These are phyloP conservation scores for Sebastes reedi DNA, from an alignment of 2,797 vertebrate genomes.

Conservation along the genomic window DNA sequence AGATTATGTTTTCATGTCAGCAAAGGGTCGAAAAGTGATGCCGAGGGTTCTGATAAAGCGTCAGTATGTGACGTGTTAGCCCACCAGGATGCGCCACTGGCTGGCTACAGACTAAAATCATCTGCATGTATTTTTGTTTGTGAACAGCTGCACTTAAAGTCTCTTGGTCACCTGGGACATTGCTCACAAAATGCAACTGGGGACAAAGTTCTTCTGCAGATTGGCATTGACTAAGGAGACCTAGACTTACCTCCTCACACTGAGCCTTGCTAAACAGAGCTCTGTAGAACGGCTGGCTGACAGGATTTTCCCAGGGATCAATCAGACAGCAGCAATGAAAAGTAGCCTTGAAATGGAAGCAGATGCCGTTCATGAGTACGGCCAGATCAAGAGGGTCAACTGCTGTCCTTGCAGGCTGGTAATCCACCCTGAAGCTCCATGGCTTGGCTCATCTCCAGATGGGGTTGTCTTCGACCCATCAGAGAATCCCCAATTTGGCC, in stretches of 20 bases:
- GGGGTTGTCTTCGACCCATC: neutral
- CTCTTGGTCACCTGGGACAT: neutral
- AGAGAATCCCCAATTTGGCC: neutral
- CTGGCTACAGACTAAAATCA: too few species aligned
- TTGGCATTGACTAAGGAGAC: neutral
- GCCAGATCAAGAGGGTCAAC: neutral
- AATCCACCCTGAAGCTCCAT: neutral
- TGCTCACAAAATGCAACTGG: neutral
- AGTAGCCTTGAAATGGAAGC: neutral
- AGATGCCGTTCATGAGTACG: neutral
- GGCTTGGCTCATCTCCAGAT: too few species aligned
- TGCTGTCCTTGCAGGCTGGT: neutral
- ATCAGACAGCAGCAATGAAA: neutral
- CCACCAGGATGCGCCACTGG: too few species aligned
- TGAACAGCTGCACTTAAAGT: too few species aligned
- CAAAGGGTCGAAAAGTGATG: too few species aligned
- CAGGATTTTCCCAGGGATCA: neutral
- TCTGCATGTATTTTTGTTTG: too few species aligned
- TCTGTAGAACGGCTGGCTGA: neutral
- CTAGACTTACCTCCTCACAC: neutral
- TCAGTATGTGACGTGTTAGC: too few species aligned
- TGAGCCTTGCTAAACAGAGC: neutral
- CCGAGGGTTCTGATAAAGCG: too few species aligned
- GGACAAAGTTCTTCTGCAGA: neutral
- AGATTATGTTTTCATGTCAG: too few species aligned